phyloP scores from a whole-genome alignment of 1,140 invertebrate genomes.

The Sweltsa coloradensis region DNA sequence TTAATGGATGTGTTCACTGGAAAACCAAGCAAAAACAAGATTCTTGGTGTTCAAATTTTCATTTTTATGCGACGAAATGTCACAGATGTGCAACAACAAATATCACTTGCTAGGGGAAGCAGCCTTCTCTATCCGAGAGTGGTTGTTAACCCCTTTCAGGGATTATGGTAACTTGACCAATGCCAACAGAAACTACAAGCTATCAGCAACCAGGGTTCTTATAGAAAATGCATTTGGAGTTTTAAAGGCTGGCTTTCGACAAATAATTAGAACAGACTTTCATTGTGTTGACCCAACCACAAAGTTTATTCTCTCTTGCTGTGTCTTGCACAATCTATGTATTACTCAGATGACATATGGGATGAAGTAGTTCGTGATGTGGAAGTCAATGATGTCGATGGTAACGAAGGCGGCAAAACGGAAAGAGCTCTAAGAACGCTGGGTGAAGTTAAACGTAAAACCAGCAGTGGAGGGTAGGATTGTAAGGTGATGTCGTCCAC shows the following conservation, averaged over 20 bases:
- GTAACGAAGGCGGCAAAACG: too few species aligned
- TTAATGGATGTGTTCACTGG: constrained; percentile 23
- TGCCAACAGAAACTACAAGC: constrained; percentile 23
- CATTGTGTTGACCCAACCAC: constrained; percentile 17
- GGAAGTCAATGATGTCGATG: too few species aligned
- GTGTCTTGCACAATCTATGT: constrained; percentile 27
- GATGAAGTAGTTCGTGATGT: too few species aligned
- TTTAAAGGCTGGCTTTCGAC: constrained; percentile 25
- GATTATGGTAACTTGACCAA: constrained; percentile 23
- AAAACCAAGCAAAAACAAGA: constrained; percentile 19
- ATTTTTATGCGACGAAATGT: constrained; percentile 10
- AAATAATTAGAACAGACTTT: constrained; percentile 22
- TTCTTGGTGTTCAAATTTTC: constrained; percentile 18
- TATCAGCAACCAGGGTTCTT: constrained; percentile 18
- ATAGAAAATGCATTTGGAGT: constrained; percentile 26
- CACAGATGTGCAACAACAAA: constrained; percentile 15
- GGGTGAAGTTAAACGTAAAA: too few species aligned
- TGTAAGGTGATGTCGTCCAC: too few species aligned
- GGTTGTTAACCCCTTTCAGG: constrained; percentile 23
- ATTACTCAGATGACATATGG: constrained; percentile 16
- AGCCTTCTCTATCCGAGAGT: constrained; percentile 23
- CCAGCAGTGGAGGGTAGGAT: too few species aligned
- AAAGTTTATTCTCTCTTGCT: constrained; percentile 23
- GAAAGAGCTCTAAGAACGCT: too few species aligned
- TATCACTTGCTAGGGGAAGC: constrained; percentile 25